Evolutionary conservation across 2,797 vertebrate genomes (phyloP).

Genomic region (Pitangus sulphuratus): DNA sequence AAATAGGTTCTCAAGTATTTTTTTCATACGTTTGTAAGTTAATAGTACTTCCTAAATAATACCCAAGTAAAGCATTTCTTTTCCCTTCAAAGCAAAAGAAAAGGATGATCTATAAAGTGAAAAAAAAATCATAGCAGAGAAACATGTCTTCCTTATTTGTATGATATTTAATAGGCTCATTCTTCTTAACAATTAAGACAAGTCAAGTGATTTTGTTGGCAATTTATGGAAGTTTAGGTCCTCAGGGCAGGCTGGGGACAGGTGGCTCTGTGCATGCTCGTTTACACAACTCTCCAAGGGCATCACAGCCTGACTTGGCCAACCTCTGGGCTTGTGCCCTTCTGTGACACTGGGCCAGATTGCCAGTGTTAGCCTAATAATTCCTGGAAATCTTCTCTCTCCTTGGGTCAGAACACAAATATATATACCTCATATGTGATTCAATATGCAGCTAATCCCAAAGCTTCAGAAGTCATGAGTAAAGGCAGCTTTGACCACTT

Average conservation of each 20-base stretch:
- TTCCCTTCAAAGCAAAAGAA: background rate
- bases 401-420: background rate
- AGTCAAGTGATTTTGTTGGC: background rate
- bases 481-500: background rate
- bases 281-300: background rate
- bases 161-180: background rate
- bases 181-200: background rate
- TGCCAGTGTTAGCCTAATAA: background rate
- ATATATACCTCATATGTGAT: background rate
- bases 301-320: background rate
- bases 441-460: background rate
- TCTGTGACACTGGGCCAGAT: background rate
- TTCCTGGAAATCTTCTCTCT: background rate
- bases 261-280: background rate
- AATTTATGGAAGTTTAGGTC: background rate
- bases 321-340: background rate
- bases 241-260: background rate
- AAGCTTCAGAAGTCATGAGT: background rate
- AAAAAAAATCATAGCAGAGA: background rate
- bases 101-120: background rate
- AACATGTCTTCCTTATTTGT: background rate
- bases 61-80: background rate
- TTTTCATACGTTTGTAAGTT: background rate
- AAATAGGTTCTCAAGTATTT: background rate
- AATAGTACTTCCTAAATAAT: background rate